Evolutionary conservation across 2,113 vertebrate species (phyloP), one percentile per base, ranked within the genome.

Genomic region (Sebastes fasciatus): DNA sequence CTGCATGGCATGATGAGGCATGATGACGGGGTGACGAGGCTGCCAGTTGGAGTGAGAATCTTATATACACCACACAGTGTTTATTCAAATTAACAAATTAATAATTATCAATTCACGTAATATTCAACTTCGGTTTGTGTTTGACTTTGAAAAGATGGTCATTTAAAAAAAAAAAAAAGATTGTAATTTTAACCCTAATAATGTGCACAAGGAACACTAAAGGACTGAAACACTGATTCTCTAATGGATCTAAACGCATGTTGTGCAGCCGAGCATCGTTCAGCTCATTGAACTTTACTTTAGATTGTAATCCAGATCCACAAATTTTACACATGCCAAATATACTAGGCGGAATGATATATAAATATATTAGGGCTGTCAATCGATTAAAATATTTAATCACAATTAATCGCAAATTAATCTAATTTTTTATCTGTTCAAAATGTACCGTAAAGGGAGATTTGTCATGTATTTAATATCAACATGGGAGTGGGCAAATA

Each of bases 1-100:
- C 87, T 81, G 92, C 94, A 94, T 94, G 91, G 91, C 89, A 80
- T 93, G 92, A 86, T 85, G 89, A 84, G 63, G 88, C 91, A 90
- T 91, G 86, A 90, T 91, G 86, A 81, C 48, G 66, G 67, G 21
- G 68, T 77, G 87, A 90, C 81, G 17, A 55, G 74, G 77, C 72
- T 42, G 66, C 80, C 48, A 62, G 73, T 77, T 68, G 79, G 89
- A 84, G 86, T 88, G 89, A 94, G 66, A 74, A 80, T 66, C 48
- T 66, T 62, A 64, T 23, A 70, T 61, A 83, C 76, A 68, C 55
- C 48, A 68, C 74, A 77, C 43, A 21, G 34, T 17, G 16, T 63
- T 64, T 55, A 19, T 62, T 14, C 16, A 4, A 51, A 67, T 61
- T 82, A 54, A 85, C 75, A 7, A 4, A 34, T 67, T 68, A 61